Conservation (phyloP, 2,797 vertebrate genomes). For the Hippoglossus hippoglossus region DNA sequence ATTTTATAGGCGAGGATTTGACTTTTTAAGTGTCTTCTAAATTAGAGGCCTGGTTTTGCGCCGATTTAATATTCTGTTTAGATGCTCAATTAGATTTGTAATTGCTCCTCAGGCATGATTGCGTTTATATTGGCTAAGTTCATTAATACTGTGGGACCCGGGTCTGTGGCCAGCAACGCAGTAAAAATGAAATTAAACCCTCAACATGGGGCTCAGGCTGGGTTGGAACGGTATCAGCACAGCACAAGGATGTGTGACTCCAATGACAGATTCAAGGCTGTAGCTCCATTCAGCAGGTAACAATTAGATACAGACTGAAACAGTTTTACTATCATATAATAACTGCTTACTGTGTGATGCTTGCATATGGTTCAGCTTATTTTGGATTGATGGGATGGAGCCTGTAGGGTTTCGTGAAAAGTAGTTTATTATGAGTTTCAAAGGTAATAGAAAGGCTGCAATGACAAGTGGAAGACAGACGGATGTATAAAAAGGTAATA, state of each 20-base stretch:
- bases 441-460: constrained; percentile 32
- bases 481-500: constrained; percentile 28
- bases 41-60: constrained; percentile 76
- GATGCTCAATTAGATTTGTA: constrained; percentile 84
- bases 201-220: constrained; percentile 48
- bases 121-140: constrained; percentile 79
- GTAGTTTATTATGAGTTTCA: constrained; percentile 49
- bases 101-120: constrained; percentile 83
- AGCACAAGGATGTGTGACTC: constrained; percentile 47
- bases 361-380: constrained; percentile 55
- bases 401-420: constrained; percentile 38
- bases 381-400: constrained; percentile 31
- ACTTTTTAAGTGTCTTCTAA: constrained; percentile 80
- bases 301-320: constrained; percentile 41
- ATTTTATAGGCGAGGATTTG: constrained; percentile 75
- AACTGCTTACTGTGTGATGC: constrained; percentile 31
- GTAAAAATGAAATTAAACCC: constrained; percentile 80
- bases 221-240: constrained; percentile 46
- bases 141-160: constrained; percentile 78
- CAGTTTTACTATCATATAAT: not conserved
- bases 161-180: constrained; percentile 75
- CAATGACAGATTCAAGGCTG: constrained; percentile 35
- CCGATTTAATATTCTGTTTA: constrained; percentile 83
- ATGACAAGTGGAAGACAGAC: constrained; percentile 51
- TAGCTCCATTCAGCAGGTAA: constrained; percentile 29